Evolutionary conservation across 35 echinoderm and acorn worm species (phyloP), one percentile per base, ranked within the genome.

Genomic region (Lytechinus pictus): DNA sequence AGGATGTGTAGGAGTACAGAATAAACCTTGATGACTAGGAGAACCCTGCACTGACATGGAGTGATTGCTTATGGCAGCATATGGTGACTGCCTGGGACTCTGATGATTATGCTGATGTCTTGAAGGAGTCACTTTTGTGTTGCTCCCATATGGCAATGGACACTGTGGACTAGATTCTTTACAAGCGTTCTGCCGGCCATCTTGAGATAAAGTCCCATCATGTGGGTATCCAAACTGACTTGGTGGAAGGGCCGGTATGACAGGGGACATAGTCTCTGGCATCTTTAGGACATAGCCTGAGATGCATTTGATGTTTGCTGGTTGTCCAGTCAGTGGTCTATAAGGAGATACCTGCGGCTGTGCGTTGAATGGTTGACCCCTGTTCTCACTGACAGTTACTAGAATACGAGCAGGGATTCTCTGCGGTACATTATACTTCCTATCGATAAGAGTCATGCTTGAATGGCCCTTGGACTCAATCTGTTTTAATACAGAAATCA

Each of bases 171-270:
- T 79, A 24, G 19, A 24, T 7, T 24, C 66, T 24, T 79, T 16
- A 16, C n/a, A 24, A 24, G 66, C 6, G 6, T 79, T 19, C 19
- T 79, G 66, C 66, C 14, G 66, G 14, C 66, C 66, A 27, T 79
- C 14, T n/a, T 79, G 19, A 24, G 16, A 79, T 24, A 79, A 79
- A 24, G 66, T 19, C 12, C 66, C 66, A 79, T 79, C 66, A 79
- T 79, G 66, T n/a, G 66, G 91, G 91, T 92, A 92, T 53, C 91
- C 91, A 54, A 57, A 92, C 91, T 92, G 91, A 57, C 91, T 92
- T 16, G 66, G 66, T 79, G 19, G 66, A 14, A 79, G 66, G 1
- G 66, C 66, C n/a, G 66, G 66, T 24, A 24, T 79, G 66, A 79
- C 66, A 79, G 66, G 66, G n/a, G 66, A 79, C 19, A 79, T 4